Conservation (phyloP, 2,888 invertebrate species). For the Tetragonula carbonaria region DNA sequence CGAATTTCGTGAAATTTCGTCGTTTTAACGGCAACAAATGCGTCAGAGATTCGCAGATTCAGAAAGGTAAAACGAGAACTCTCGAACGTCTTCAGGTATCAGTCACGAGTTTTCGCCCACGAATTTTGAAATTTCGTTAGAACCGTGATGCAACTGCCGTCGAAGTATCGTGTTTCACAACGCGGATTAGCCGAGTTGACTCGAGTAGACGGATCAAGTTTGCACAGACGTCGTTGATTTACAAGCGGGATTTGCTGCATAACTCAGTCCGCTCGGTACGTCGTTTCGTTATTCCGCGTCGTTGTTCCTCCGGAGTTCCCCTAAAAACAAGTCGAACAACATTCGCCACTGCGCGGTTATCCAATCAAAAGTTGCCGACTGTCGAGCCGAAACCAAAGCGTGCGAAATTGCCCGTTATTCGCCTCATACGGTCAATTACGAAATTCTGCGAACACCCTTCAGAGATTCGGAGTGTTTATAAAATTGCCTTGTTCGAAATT, state of each 20-base stretch:
- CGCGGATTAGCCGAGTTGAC: constrained; percentile 9
- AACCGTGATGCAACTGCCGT: too few species aligned
- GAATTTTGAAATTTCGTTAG: too few species aligned
- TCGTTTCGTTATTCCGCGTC: constrained; percentile 10
- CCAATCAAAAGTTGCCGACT: constrained; percentile 15
- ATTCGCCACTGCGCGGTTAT: not conserved
- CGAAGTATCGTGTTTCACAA: not conserved
- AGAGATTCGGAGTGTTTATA: too few species aligned
- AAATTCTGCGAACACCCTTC: too few species aligned
- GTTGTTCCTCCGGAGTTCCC: not conserved
- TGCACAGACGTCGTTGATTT: constrained; percentile 3
- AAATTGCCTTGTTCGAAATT: too few species aligned
- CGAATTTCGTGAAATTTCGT: too few species aligned
- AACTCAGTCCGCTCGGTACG: constrained; percentile 5
- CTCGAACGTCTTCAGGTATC: too few species aligned
- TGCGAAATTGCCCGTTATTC: not conserved
- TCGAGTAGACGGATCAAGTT: not conserved
- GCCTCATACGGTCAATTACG: too few species aligned
- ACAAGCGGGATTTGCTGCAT: not conserved
- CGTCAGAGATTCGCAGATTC: too few species aligned
- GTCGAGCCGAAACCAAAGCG: not conserved
- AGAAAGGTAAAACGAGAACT: too few species aligned
- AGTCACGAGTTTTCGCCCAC: too few species aligned
- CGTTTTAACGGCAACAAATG: too few species aligned
- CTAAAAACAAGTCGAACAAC: not conserved